Evolutionary conservation across 2,888 invertebrate species (phyloP).

Genomic region (Sthenelais limicola): DNA sequence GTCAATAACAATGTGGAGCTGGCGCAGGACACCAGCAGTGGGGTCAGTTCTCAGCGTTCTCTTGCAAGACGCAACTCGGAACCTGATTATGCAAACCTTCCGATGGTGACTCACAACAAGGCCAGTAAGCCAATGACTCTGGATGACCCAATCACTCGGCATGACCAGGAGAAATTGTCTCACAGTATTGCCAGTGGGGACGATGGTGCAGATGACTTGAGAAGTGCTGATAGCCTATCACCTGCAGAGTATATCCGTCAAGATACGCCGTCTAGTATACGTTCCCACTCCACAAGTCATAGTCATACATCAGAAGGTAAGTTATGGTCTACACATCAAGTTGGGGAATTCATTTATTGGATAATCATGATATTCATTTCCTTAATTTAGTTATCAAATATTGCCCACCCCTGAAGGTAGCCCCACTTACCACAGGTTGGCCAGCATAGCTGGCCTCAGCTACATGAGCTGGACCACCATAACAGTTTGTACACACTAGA

Average conservation of each 20-base stretch:
- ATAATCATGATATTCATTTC: too few species aligned
- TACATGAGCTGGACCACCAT: too few species aligned
- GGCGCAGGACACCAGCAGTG: conserved; percentile 30
- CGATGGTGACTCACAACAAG: conserved; percentile 38
- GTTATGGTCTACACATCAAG: too few species aligned
- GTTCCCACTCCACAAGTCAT: conserved; percentile 47
- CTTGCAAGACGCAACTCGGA: conserved; percentile 54
- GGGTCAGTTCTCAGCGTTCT: conserved; percentile 22
- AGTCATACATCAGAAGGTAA: conserved; percentile 52
- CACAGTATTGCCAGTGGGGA: conserved; percentile 54
- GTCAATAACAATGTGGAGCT: conserved; percentile 17
- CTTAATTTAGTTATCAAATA: too few species aligned
- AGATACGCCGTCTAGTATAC: conserved; percentile 53
- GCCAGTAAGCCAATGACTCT: conserved; percentile 42
- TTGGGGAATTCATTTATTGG: too few species aligned
- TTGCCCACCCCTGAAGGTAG: too few species aligned
- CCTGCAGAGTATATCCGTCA: conserved; percentile 50
- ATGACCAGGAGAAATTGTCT: conserved; percentile 37
- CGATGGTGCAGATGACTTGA: conserved; percentile 54
- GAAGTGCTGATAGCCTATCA: conserved; percentile 52
- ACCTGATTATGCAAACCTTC: conserved; percentile 67
- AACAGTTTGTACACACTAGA: too few species aligned
- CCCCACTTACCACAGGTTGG: too few species aligned
- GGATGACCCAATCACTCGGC: conserved; percentile 40
- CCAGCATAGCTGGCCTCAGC: too few species aligned